Base-by-base conservation (phyloP, 2,113 vertebrate genomes). In the Cyanoderma ruficeps region DNA sequence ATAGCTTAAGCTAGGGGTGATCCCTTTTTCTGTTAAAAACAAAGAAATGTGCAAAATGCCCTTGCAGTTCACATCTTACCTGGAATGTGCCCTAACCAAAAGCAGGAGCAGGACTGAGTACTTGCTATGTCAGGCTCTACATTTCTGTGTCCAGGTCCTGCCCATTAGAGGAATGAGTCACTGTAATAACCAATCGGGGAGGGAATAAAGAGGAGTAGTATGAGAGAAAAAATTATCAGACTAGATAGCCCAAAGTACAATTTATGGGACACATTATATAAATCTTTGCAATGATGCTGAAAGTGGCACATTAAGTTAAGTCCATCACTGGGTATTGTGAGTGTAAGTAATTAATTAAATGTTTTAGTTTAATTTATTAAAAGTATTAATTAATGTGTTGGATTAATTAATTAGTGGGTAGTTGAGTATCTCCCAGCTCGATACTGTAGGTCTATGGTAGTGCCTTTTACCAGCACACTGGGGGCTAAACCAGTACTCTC, bases 361-460 rank as follows among this genome's bases (percentile, higher is more conserved):
- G 0, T 55, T 78, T 42, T 42, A 42, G 42, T 42, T 42, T 15
- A 42, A 42, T 42, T 13, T 42, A 42, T 42, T 42, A 42, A 37
- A 76, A 7, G 1, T 6, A 13, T 46, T 59, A n/a, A 52, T 78
- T 63, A 63, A 55, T 10, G 0, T 39, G 2, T 59, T 82, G 23
- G 11, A 33, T 21, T 44, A 44, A 24, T 59, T 76, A 71, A 18
- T 46, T 59, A 63, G 7, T 63, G 11, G 3, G 21, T 30, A 42
- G 21, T 19, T 1, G 1, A 41, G 11, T 46, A 65, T 42, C 52
- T 85, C 52, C 41, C 1, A 3, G 9, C 22, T 67, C 1, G 0
- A 5, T 44, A 14, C 5, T 35, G 7, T 39, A 50, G 16, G 15
- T 56, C 35, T 50, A 0, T 46, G 23, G 8, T 30, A 41, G 42